Evolutionary conservation across 2,797 vertebrate species (phyloP), one percentile per base, ranked within the genome.

Genomic region (Poeciliopsis infans): DNA sequence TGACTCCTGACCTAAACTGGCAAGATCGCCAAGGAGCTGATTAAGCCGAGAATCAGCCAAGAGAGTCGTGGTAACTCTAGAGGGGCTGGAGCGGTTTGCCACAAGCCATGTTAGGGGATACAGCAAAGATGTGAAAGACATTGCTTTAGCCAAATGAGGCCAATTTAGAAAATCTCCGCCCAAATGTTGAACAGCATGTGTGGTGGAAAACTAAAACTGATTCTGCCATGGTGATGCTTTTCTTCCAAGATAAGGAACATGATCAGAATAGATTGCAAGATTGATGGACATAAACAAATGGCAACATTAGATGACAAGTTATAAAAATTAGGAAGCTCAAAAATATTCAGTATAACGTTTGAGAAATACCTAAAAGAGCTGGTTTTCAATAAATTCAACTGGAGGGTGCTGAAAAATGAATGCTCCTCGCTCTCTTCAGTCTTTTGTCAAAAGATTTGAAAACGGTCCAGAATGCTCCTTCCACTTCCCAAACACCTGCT

Each of bases 381-480:
- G 16, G 18, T 41, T 33, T 41, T 23, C 33, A 41, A 12, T 12
- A 11, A 20, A 41, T 41, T 39, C 18, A 12, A 36, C 16, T 20
- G 20, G 10, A 68, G 36, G 4, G 6, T 64, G 31, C 59, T 36
- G 59, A 33, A 64, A 64, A 64, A 53, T 64, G 5, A 36, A 64
- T 31, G 13, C 12, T 57, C n/a, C 8, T 28, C 25, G 1, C 57
- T 61, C 13, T 15, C n/a, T 31, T 15, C 1, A 15, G n/a, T 31
- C 6, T 61, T 61, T 31, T 61, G 12, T 6, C 12, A 15, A 59
- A 59, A 33, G 10, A 57, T 57, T 57, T 13, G 55, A 57, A n/a
- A 57, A 5, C 76, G 31, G 79, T 83, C 45, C 76, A 81, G 77
- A 61, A 31, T 57, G 55, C n/a, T 33, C 28, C 82, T 72, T 78